Evolutionary conservation across 2,797 vertebrate genomes (phyloP).

Genomic region (Valencia hispanica): DNA sequence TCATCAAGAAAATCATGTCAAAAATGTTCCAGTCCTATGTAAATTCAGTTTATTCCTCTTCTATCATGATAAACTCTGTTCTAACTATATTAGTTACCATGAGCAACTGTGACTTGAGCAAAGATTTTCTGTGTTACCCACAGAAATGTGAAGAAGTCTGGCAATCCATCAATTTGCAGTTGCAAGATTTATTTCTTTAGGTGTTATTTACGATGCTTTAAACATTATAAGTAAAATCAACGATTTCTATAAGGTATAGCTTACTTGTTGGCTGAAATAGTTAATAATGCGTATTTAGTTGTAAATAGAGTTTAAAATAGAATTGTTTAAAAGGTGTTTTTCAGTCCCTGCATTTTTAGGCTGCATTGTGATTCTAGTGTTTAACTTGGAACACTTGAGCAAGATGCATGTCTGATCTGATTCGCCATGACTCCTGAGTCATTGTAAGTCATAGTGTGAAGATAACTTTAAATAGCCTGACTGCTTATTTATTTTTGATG

Average conservation of each 20-base stretch:
- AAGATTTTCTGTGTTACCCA: too few species aligned
- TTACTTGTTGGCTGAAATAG: not conserved
- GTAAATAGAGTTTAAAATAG: too few species aligned
- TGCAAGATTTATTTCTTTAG: not conserved
- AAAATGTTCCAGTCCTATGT: too few species aligned
- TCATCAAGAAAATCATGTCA: too few species aligned
- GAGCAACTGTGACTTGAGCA: too few species aligned
- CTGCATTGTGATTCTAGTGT: not conserved
- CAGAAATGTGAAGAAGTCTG: too few species aligned
- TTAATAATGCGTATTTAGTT: not conserved
- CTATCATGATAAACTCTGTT: too few species aligned
- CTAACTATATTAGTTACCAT: too few species aligned
- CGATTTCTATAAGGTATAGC: not conserved
- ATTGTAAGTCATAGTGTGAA: not conserved
- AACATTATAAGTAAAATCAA: not conserved
- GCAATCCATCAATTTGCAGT: too few species aligned
- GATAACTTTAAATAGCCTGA: conserved; percentile 23
- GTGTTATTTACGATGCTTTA: not conserved
- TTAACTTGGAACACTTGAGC: not conserved
- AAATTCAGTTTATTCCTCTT: too few species aligned
- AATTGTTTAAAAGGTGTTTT: not conserved
- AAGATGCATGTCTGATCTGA: not conserved
- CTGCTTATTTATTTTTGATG: conserved; percentile 27
- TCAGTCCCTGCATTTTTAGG: not conserved
- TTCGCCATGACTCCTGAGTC: conserved; percentile 6